Evolutionary conservation across 2,113 vertebrate genomes (phyloP).

Genomic region (Columba janthina): DNA sequence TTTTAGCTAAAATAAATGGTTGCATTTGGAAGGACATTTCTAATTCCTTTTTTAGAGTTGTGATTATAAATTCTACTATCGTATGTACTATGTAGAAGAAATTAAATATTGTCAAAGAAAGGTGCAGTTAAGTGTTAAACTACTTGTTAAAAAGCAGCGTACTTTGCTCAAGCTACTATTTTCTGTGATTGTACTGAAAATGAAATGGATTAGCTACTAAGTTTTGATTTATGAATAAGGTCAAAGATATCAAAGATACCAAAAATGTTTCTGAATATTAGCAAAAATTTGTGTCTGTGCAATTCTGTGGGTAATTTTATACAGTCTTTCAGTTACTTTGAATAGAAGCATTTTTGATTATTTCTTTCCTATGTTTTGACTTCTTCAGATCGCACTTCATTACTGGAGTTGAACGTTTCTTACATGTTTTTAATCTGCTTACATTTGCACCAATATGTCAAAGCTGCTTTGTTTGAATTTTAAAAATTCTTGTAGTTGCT

Average conservation of each 20-base stretch:
- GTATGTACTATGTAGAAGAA: neutral
- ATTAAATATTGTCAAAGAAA: neutral
- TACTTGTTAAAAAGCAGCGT: neutral
- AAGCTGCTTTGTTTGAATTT: neutral
- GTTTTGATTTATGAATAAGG: neutral
- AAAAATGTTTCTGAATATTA: neutral
- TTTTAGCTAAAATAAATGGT: neutral
- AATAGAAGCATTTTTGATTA: neutral
- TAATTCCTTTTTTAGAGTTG: neutral
- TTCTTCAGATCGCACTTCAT: neutral
- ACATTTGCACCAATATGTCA: neutral
- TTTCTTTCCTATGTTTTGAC: neutral
- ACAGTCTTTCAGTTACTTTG: neutral
- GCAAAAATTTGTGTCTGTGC: neutral
- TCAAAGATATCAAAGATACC: neutral
- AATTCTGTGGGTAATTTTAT: neutral
- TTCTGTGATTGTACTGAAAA: neutral
- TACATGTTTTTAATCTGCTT: neutral
- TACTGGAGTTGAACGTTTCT: neutral
- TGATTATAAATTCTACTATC: neutral
- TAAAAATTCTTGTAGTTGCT: neutral
- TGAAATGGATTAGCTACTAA: neutral
- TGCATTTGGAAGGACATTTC: neutral
- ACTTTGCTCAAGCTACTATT: neutral
- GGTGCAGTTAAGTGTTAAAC: neutral